These are phyloP conservation scores for Tupaia tana DNA, from an alignment of 2,113 vertebrate genomes.

Conservation along the genomic window DNA sequence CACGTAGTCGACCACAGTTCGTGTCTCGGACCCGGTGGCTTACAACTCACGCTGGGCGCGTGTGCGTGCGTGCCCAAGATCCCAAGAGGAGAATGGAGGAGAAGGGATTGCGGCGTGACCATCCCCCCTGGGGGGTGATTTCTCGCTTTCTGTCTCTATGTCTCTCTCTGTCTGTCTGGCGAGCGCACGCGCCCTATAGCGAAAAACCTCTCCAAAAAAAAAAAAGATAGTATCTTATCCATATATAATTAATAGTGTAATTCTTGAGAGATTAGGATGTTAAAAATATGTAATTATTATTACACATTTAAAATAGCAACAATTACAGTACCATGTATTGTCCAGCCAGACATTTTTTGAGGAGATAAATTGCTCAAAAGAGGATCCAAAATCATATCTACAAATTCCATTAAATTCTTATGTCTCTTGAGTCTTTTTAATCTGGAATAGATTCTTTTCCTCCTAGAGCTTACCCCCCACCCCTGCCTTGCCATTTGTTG, in stretches of 20 bases:
- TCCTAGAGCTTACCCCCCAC: not conserved
- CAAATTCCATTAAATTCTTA: not conserved
- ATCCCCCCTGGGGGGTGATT: no score
- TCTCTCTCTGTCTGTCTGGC: no score
- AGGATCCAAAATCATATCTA: not conserved
- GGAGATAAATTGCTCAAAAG: not conserved
- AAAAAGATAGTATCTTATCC: not conserved
- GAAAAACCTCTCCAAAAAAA: no score
- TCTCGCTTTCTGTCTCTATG: no score
- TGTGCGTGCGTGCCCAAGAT: no score
- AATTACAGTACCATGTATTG: not conserved
- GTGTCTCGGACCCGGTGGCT: no score
- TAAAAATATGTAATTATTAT: not conserved
- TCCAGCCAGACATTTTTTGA: not conserved
- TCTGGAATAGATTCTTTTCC: not conserved
- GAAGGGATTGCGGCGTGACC: no score
- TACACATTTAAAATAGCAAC: not conserved
- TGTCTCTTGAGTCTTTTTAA: not conserved
- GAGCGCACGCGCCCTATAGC: no score
- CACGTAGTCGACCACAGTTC: no score
- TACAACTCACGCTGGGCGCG: no score
- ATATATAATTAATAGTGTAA: slow-evolving; percentile 7
- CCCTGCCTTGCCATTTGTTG: not conserved
- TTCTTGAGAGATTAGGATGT: not conserved
- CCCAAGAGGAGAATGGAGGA: no score